Conservation (phyloP, 2,888 invertebrate species). For the Icerya purchasi region DNA sequence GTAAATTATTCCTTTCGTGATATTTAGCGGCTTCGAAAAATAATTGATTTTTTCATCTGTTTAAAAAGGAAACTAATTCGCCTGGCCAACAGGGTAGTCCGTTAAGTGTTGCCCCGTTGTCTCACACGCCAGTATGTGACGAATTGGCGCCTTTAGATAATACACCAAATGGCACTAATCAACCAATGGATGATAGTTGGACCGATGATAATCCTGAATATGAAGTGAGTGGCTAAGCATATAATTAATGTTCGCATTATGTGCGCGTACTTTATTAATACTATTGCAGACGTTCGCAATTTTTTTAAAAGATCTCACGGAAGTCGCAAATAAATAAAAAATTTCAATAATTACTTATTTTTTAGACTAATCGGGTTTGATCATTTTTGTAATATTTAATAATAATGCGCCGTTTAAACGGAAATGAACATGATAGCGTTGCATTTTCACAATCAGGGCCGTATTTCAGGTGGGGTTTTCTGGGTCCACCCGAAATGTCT, state of each 20-base stretch:
- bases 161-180: constrained; percentile 14
- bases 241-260: neutral
- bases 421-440: too few species aligned
- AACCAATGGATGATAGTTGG: constrained; percentile 23
- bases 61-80: constrained; percentile 34
- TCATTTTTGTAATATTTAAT: too few species aligned
- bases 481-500: too few species aligned
- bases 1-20: neutral
- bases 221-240: constrained; percentile 18
- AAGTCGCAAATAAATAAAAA: too few species aligned
- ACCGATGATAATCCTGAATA: constrained; percentile 22
- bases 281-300: too few species aligned
- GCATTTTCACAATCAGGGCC: too few species aligned
- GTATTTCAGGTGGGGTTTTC: too few species aligned
- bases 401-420: too few species aligned
- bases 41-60: constrained; percentile 14
- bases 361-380: too few species aligned
- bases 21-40: constrained; percentile 5
- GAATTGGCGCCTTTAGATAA: constrained; percentile 34
- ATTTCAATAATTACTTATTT: too few species aligned
- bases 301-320: too few species aligned
- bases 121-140: constrained; percentile 20
- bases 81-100: constrained; percentile 41
- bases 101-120: constrained; percentile 28
- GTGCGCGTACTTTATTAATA: neutral